Conservation (phyloP, 1,140 invertebrate genomes). For the Drosophila equinoxialis region DNA sequence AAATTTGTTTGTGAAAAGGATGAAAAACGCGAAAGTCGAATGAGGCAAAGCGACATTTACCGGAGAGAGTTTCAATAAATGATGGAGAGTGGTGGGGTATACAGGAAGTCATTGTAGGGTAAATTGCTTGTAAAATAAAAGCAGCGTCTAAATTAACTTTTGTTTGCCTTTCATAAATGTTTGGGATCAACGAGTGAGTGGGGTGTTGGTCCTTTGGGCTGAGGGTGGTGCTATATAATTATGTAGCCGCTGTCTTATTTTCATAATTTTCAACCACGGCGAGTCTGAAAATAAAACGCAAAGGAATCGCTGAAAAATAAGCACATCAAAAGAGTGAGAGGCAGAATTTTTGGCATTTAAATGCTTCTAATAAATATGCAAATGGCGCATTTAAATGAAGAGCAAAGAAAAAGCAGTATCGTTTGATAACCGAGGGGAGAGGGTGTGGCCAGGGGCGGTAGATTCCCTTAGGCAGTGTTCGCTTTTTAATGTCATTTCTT, state of each 20-base stretch:
- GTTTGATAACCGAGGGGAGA: neutral
- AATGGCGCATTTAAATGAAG: constrained; percentile 77
- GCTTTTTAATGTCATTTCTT: constrained; percentile 78
- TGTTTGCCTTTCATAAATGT: constrained; percentile 78
- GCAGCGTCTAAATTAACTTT: constrained; percentile 81
- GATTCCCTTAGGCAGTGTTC: constrained; percentile 36
- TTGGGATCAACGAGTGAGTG: neutral
- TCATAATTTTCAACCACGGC: constrained; percentile 58
- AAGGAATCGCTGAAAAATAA: constrained; percentile 21
- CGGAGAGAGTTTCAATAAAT: constrained; percentile 36
- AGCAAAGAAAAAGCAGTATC: constrained; percentile 27
- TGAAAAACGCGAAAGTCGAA: constrained; percentile 45
- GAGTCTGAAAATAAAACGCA: constrained; percentile 24
- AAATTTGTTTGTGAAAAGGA: constrained; percentile 74
- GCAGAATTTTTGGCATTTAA: neutral
- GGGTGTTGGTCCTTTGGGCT: neutral
- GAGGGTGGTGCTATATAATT: constrained; percentile 60
- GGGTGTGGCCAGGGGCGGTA: neutral
- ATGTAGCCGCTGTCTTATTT: constrained; percentile 75
- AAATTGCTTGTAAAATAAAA: constrained; percentile 82
- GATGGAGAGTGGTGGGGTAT: constrained; percentile 10
- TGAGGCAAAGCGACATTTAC: constrained; percentile 55
- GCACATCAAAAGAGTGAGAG: constrained; percentile 16
- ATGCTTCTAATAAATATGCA: constrained; percentile 80
- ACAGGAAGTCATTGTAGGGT: constrained; percentile 27